A percentile compares a stretch with the other conserved stretches of the same genome.
These are phyloP conservation scores for Brachyhypopomus gauderio DNA, from an alignment of 2,113 vertebrate genomes.

Conservation along the genomic window DNA sequence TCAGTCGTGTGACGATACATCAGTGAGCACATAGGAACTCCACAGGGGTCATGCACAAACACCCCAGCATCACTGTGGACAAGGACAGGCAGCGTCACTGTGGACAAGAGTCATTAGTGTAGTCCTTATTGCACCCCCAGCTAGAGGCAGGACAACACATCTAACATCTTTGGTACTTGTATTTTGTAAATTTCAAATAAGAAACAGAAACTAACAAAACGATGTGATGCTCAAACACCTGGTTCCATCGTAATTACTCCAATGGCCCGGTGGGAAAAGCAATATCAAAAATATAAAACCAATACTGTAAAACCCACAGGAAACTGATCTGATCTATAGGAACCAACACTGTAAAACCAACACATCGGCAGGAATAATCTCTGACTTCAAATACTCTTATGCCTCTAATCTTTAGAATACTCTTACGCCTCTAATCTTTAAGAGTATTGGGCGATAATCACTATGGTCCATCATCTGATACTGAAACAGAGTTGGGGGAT, in stretches of 20 bases:
- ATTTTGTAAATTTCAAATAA: too few species aligned
- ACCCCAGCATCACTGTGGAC: background rate
- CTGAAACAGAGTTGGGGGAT: conserved; percentile 19
- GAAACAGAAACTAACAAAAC: too few species aligned
- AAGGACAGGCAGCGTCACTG: background rate
- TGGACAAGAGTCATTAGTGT: background rate
- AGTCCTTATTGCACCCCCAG: too few species aligned
- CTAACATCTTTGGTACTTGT: too few species aligned
- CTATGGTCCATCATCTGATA: background rate
- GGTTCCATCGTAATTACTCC: background rate
- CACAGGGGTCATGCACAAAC: background rate
- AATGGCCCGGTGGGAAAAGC: background rate
- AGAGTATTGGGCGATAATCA: conserved; percentile 7
- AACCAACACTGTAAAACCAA: background rate
- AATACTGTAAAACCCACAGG: background rate
- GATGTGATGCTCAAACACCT: background rate
- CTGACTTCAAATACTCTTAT: background rate
- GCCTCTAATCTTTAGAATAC: background rate
- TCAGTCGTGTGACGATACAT: background rate
- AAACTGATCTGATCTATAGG: background rate
- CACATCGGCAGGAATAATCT: background rate
- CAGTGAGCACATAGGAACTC: background rate
- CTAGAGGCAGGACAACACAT: too few species aligned
- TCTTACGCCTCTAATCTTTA: background rate
- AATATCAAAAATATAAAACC: background rate